These are phyloP conservation scores for Eilema sororculum DNA, from an alignment of 2,888 invertebrate species.

Conservation along the genomic window DNA sequence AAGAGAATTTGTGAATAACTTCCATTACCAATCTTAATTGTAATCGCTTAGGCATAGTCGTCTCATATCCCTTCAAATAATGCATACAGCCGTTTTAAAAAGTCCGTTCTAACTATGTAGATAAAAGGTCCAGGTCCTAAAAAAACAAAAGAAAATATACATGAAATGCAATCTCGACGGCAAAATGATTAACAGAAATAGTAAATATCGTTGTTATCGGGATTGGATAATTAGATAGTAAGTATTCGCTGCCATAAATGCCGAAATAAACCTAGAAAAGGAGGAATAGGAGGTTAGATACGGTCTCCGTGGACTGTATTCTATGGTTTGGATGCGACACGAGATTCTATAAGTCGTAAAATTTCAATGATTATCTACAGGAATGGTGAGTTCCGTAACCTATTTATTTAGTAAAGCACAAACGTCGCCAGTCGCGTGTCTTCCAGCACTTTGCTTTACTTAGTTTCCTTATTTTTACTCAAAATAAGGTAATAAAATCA, in stretches of 20 bases:
- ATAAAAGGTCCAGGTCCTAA: too few species aligned
- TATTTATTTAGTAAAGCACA: neutral
- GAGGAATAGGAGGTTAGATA: too few species aligned
- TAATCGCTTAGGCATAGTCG: neutral
- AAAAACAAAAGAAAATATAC: neutral
- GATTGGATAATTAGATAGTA: too few species aligned
- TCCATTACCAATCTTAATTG: neutral
- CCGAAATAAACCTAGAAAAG: too few species aligned
- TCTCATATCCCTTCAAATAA: neutral
- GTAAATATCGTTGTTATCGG: neutral
- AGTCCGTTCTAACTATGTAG: too few species aligned
- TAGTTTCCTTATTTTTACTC: neutral
- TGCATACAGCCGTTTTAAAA: too few species aligned
- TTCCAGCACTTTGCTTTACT: slow-evolving; percentile 1
- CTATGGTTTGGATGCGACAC: too few species aligned
- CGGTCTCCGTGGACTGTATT: too few species aligned
- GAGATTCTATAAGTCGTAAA: too few species aligned
- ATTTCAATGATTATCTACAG: too few species aligned
- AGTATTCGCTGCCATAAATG: too few species aligned
- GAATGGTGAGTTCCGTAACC: too few species aligned
- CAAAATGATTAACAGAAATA: neutral
- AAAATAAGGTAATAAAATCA: neutral
- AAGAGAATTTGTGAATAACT: neutral
- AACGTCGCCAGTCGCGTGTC: neutral
- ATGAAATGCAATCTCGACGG: neutral